Percentiles rank a stretch among this genome's conserved stretches.
Evolutionary conservation across 1,140 invertebrate species (phyloP).

Genomic region (Listronotus bonariensis): DNA sequence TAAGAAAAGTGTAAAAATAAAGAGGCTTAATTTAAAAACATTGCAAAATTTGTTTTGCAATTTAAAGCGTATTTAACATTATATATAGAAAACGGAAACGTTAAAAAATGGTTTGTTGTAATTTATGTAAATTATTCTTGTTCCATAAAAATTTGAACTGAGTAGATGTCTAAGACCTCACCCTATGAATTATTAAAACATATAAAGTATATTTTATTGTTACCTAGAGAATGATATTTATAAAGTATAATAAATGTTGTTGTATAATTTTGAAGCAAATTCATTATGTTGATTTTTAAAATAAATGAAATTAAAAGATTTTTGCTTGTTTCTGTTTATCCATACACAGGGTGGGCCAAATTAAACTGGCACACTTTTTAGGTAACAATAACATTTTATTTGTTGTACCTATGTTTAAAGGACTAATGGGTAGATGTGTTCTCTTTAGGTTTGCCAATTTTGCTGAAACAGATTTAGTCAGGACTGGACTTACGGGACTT

Average conservation of each 20-base stretch:
- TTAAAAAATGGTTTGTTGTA: not conserved
- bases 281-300: conserved; percentile 1
- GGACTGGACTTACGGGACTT: no score
- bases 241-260: not conserved
- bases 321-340: not conserved
- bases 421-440: no score
- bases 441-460: no score
- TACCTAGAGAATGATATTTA: conserved; percentile 9
- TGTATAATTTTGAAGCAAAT: not conserved
- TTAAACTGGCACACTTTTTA: no score
- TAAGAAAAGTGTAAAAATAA: no score
- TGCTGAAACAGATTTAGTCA: no score
- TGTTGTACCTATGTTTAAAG: no score
- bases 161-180: conserved; percentile 3
- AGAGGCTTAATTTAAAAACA: no score
- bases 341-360: no score
- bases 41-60: no score
- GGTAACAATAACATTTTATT: no score
- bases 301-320: not conserved
- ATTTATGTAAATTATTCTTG: not conserved
- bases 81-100: not conserved
- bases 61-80: no score
- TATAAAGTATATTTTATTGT: conserved; percentile 7
- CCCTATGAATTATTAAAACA: not conserved
- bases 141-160: conserved; percentile 7